Evolutionary conservation across 92 coral and sea anemone species (phyloP).

Genomic region (Muricea muricata): DNA sequence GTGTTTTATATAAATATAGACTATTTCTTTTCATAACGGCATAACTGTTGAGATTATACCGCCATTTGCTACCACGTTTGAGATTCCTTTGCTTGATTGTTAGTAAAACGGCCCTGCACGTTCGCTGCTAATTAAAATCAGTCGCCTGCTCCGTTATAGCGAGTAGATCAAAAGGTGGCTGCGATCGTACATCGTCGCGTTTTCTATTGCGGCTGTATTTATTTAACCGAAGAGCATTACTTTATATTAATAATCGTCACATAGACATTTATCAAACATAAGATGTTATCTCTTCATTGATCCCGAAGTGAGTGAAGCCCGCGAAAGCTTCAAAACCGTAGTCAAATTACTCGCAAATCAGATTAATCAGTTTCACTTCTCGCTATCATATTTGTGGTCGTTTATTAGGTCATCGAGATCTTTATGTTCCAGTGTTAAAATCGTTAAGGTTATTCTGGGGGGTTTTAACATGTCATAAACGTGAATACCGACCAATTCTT

Average conservation of each 20-base stretch:
- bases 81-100: conserved; percentile 7
- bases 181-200: not conserved
- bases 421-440: not conserved
- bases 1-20: conserved; percentile 5
- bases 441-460: not conserved
- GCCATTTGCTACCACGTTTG: not conserved
- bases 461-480: not conserved
- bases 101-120: not conserved
- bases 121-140: conserved; percentile 6
- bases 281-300: conserved; percentile 45
- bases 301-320: not conserved
- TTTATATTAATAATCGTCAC: conserved; percentile 35
- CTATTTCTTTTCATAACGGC: conserved; percentile 1
- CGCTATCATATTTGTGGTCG: not conserved
- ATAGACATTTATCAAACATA: conserved; percentile 36
- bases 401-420: not conserved
- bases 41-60: not conserved
- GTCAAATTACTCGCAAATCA: conserved; percentile 8
- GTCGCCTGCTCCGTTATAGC: not conserved
- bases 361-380: not conserved
- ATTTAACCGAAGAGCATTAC: not conserved
- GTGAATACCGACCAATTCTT: not conserved
- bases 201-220: not conserved
- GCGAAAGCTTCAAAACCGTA: conserved; percentile 7
- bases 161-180: not conserved